Evolutionary conservation across 2,797 vertebrate species (phyloP), one percentile per base, ranked within the genome.

Genomic region (Neosilurus mollespiculum): DNA sequence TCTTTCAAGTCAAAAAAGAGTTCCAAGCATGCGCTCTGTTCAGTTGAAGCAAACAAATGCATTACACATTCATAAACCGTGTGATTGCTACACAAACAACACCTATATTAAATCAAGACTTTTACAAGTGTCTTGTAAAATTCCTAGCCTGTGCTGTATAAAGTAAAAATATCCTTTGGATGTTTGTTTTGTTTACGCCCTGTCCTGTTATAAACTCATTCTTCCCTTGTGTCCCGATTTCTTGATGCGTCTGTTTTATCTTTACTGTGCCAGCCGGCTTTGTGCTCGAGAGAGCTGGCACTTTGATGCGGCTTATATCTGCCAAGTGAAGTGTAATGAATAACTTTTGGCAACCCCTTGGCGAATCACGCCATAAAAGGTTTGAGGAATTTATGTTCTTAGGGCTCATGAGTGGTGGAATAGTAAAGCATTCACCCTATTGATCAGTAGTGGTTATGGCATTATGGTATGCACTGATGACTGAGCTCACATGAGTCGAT

Each of bases 321-420:
- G 73, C 73, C 73, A 76, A 77, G 4, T 61, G 16, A 76, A 59
- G 24, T 43, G 26, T 58, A 61, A 77, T 77, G 59, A 77, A 77
- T 61, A n/a, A n/a, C 20, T 43, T 76, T 43, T 59, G 73, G 73
- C 56, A 77, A 43, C 56, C 73, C 34, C 9, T 59, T 37, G 73
- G 56, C 59, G 54, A 43, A 76, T 58, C 54, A 58, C 30, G 56
- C 4, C 26, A 15, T 59, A 37, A 59, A 24, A 37, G 54, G 26
- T 12, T 76, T 37, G 34, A 34, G 11, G 72, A 58, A 59, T 76
- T 76, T 59, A 73, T 54, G 73, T 59, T 22, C 30, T 59, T 37
- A 76, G 56, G 56, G 54, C 73, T 59, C 30, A 11, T 37, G 56
- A 59, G 54, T 58, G 56, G 26, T 7, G 11, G 26, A 20, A 56